Base-by-base conservation (phyloP, 2,797 vertebrate species). In the Schizothorax lantsangensis region DNA sequence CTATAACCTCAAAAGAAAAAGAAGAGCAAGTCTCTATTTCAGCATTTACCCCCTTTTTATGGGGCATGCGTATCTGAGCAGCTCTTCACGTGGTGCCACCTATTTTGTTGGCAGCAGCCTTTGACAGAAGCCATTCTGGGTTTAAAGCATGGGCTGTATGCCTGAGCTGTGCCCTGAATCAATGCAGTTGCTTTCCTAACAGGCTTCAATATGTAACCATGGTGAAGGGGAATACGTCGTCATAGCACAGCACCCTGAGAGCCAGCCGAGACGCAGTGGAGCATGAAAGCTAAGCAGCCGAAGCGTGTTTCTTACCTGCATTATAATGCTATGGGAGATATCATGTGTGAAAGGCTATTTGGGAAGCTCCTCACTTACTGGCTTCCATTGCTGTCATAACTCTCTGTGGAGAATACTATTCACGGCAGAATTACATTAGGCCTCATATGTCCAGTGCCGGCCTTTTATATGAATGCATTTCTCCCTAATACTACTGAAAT, bases 121-220 rank as follows among this genome's bases (percentile, higher is more conserved):
- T 85, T 78, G 40, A 84, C 85, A 74, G 77, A 43, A 84, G 72
- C 33, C 43, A 77, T 87, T 87, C 85, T 45, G 75, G 66, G 21
- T 73, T n/a, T 78, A 84, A 81, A 73, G 77, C 49, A 72, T 74
- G 68, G 57, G 47, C 81, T 64, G 66, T 81, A 90, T 83, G 80
- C 79, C 85, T 79, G 86, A 88, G 85, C 49, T 91, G 38, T 69
- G 86, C 81, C 71, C 57, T 71, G 84, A 90, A 91, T 89, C 84
- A 90, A 87, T 81, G 90, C 87, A 90, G 83, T 88, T 88, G 43
- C 89, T 93, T 92, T 90, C 85, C 78, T 91, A 87, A 87, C 88
- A 91, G 86, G 79, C 80, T 74, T 88, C 91, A 90, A 73, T 83
- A 83, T 83, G 90, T 91, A 91, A 91, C 89, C 49, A 72, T 73